A percentile compares a stretch with the other conserved stretches of the same genome.
phyloP scores from a whole-genome alignment of 2,113 vertebrate genomes.

The Amblyopsis rosae region DNA sequence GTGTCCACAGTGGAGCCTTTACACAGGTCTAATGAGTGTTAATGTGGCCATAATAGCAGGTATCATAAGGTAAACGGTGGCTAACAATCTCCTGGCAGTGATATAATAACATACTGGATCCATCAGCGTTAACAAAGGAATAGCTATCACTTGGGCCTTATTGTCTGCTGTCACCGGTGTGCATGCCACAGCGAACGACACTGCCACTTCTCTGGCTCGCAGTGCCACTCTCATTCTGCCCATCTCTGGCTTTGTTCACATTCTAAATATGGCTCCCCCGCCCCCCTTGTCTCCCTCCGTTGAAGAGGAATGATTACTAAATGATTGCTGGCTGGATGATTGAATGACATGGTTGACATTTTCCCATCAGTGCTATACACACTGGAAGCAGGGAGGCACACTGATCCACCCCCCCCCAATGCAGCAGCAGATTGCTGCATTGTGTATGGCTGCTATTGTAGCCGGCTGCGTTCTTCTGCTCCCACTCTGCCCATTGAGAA shows the following conservation, averaged over 20 bases:
- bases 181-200: slow-evolving; percentile 50
- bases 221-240: slow-evolving; percentile 25
- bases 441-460: slow-evolving; percentile 21
- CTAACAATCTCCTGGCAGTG: slow-evolving; percentile 41
- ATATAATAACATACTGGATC: slow-evolving; percentile 55
- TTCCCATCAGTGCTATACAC: slow-evolving; percentile 44
- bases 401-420: slow-evolving; percentile 25
- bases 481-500: slow-evolving; percentile 11
- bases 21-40: not conserved
- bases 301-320: slow-evolving; percentile 63
- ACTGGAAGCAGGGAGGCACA: slow-evolving; percentile 11
- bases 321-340: slow-evolving; percentile 59
- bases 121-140: slow-evolving; percentile 68
- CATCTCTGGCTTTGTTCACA: slow-evolving; percentile 39
- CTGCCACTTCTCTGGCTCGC: slow-evolving; percentile 42
- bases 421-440: slow-evolving; percentile 18
- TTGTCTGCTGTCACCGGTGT: slow-evolving; percentile 64
- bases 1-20: slow-evolving; percentile 7
- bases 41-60: not conserved
- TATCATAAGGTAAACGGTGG: slow-evolving; percentile 39
- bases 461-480: slow-evolving; percentile 19
- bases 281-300: slow-evolving; percentile 15
- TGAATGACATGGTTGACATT: slow-evolving; percentile 61
- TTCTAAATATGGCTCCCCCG: slow-evolving; percentile 2
- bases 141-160: slow-evolving; percentile 61